Percentiles rank a stretch among this genome's conserved stretches.
These are phyloP conservation scores for Brachionus manjavacas DNA, from an alignment of 1,140 invertebrate species.

Conservation along the genomic window DNA sequence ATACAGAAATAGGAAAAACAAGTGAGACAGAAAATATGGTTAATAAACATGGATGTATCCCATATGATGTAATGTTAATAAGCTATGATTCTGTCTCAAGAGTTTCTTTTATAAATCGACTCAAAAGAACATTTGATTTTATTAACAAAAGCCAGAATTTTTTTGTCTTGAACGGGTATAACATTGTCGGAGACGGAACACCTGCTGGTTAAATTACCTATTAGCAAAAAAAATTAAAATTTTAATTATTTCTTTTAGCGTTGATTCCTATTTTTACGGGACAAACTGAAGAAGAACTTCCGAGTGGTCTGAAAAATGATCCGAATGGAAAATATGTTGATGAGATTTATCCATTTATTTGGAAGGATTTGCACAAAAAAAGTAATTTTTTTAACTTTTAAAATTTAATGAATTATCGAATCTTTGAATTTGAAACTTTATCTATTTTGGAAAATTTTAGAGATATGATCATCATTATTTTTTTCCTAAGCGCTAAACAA, in stretches of 20 bases:
- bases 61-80: constrained; percentile 9
- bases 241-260: background rate
- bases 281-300: constrained; percentile 78
- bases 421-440: no score
- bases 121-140: background rate
- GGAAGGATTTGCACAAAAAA: constrained; percentile 48
- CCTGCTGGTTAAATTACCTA: constrained; percentile 56
- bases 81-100: constrained; percentile 20
- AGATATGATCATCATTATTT: background rate
- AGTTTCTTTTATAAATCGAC: background rate
- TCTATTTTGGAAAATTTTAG: no score
- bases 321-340: constrained; percentile 67
- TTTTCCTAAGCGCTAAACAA: background rate
- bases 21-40: background rate
- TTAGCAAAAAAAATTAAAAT: background rate
- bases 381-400: background rate
- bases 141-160: background rate
- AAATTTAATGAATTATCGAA: background rate
- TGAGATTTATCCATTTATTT: constrained; percentile 63
- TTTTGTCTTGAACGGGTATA: constrained; percentile 61
- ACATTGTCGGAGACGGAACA: constrained; percentile 89
- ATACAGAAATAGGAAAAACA: background rate
- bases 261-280: constrained; percentile 71
- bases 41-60: background rate
- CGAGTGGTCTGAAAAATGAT: constrained; percentile 71